phyloP scores from a whole-genome alignment of 2,888 invertebrate species.

The Spisula subtruncata region DNA sequence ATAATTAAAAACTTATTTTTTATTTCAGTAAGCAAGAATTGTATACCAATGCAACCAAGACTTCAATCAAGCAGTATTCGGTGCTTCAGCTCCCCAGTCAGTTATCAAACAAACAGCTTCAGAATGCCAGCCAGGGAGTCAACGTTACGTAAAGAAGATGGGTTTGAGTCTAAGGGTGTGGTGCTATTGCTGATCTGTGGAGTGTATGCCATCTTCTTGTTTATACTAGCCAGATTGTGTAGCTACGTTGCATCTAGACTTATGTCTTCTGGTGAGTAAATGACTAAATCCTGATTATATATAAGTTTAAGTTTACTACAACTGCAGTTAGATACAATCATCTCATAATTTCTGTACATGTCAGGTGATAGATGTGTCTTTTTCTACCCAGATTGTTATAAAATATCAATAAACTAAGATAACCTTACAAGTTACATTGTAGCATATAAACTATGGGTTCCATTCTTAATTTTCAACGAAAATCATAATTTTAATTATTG shows the following conservation, averaged over 20 bases:
- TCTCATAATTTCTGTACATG: too few relatives aligned
- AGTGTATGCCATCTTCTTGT: constrained; percentile 61
- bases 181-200: constrained; percentile 56
- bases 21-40: neutral
- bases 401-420: too few relatives aligned
- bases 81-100: constrained; percentile 17
- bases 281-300: too few relatives aligned
- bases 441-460: too few relatives aligned
- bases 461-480: too few relatives aligned
- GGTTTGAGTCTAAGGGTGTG: constrained; percentile 52
- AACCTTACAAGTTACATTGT: too few relatives aligned
- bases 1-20: neutral
- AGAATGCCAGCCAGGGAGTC: constrained; percentile 36
- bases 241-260: constrained; percentile 26
- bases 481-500: too few relatives aligned
- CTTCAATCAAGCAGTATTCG: constrained; percentile 31
- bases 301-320: too few relatives aligned
- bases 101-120: neutral
- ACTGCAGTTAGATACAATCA: too few relatives aligned
- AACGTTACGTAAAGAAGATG: constrained; percentile 23
- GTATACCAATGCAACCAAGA: constrained; percentile 15
- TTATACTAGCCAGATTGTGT: constrained; percentile 45
- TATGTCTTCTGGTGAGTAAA: constrained; percentile 41
- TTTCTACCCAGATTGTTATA: too few relatives aligned
- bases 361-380: too few relatives aligned